phyloP scores from a whole-genome alignment of 2,888 invertebrate genomes.

The Sphecodes monilicornis region DNA sequence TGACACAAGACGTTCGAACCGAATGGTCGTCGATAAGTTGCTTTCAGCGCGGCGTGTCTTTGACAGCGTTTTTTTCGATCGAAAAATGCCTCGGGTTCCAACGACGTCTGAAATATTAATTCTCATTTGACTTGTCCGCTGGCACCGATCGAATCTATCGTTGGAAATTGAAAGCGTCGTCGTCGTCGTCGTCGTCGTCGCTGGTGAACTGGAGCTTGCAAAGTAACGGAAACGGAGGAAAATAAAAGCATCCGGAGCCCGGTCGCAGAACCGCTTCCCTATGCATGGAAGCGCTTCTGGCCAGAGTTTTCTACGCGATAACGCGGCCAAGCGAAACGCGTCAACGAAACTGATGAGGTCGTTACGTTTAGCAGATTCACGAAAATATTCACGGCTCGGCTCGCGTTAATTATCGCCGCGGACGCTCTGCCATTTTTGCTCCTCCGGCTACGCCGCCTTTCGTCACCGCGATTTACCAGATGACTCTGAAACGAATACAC shows the following conservation, averaged over 20 bases:
- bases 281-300: conserved; percentile 59
- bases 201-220: background rate
- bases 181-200: background rate
- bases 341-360: conserved; percentile 64
- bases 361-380: conserved; percentile 61
- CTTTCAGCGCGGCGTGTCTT: background rate
- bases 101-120: conserved; percentile 10
- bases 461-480: background rate
- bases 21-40: background rate
- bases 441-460: conserved; percentile 11
- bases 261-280: conserved; percentile 38
- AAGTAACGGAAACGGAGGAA: conserved; percentile 42
- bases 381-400: conserved; percentile 55
- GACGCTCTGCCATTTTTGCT: conserved; percentile 3
- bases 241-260: conserved; percentile 34
- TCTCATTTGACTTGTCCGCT: conserved; percentile 5
- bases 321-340: conserved; percentile 40
- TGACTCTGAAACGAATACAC: background rate
- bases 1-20: background rate
- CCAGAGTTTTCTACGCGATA: conserved; percentile 44
- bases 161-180: background rate
- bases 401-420: conserved; percentile 57
- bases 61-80: background rate
- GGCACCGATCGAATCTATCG: background rate
- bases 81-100: background rate